Base-by-base conservation (phyloP, 2,888 invertebrate species). In the Pseudanteris insignis region DNA sequence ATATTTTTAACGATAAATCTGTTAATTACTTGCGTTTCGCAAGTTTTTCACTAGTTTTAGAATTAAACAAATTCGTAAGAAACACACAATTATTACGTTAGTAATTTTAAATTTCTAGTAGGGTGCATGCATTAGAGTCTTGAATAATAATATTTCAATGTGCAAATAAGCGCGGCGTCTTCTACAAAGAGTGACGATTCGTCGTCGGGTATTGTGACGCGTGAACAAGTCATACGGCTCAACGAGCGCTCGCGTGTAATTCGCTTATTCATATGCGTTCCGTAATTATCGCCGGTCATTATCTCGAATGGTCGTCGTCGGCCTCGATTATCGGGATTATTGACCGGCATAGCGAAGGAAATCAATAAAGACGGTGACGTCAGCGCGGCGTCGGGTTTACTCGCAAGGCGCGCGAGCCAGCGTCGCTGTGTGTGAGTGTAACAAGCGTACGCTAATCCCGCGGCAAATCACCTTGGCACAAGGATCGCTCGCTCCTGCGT, bases 241-340 rank as follows among this genome's bases (percentile, higher is more conserved):
- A 6, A 14, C 29, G 13, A 21, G 48, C 37, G 46, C 48, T 46
- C 13, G 29, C 34, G 15, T 40, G 51, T 53, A 54, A 53, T 54
- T 47, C 41, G 41, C 53, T 47, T 53, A 53, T 60, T 60, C 53
- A 53, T 53, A 53, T 43, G 60, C 60, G 60, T 48, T 50, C 62
- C 62, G 57, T 48, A 53, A 62, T 62, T 62, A 57, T 62, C 57
- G 32, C 53, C 62, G 57, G 62, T 62, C 62, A 57, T 62, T 62
- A 62, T 62, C 57, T 62, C 57, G 62, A 62, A 51, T 62, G 53
- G 57, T 57, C 62, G 62, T 62, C 38, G 57, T 48, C 62, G 62
- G 57, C 57, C 62, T 62, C 62, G 62, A 62, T 62, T 62, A 62
- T 62, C 62, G 62, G 62, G 53, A 62, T 57, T 62, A 62, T 62